These are phyloP conservation scores for Schizopygopsis malacanthus DNA, from an alignment of 2,797 vertebrate genomes.

Conservation along the genomic window DNA sequence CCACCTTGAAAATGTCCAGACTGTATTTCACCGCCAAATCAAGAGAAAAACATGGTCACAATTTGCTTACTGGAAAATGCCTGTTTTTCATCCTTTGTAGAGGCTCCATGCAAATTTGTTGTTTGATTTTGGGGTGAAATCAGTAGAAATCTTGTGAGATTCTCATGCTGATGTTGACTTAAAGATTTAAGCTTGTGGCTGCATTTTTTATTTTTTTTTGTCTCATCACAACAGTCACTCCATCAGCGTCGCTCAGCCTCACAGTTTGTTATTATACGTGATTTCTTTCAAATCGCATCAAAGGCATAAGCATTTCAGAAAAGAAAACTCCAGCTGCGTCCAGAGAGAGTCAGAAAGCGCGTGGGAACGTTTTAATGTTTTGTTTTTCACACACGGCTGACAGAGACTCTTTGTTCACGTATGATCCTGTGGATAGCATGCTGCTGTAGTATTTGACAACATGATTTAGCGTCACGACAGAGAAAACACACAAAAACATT, in stretches of 20 bases:
- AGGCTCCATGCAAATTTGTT: no score
- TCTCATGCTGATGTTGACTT: background rate
- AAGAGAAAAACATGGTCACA: no score
- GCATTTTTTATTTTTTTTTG: constrained; percentile 39
- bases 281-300: constrained; percentile 42
- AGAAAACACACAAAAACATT: constrained; percentile 53
- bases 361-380: constrained; percentile 11
- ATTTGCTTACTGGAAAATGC: no score
- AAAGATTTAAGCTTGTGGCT: background rate
- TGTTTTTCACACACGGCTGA: constrained; percentile 38
- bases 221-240: constrained; percentile 31
- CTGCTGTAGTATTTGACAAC: constrained; percentile 1
- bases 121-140: background rate
- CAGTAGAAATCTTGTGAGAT: background rate
- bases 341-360: constrained; percentile 30
- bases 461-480: constrained; percentile 38
- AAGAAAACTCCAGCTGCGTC: constrained; percentile 37
- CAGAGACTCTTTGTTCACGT: constrained; percentile 12
- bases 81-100: no score
- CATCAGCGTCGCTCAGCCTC: background rate
- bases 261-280: constrained; percentile 25
- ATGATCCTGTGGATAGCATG: constrained; percentile 8
- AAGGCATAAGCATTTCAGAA: constrained; percentile 53
- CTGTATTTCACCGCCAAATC: background rate
- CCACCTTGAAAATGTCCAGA: background rate